Percentiles rank a stretch among this genome's conserved stretches.
Evolutionary conservation across 2,797 vertebrate species (phyloP).

Genomic region (Limnodromus scolopaceus): DNA sequence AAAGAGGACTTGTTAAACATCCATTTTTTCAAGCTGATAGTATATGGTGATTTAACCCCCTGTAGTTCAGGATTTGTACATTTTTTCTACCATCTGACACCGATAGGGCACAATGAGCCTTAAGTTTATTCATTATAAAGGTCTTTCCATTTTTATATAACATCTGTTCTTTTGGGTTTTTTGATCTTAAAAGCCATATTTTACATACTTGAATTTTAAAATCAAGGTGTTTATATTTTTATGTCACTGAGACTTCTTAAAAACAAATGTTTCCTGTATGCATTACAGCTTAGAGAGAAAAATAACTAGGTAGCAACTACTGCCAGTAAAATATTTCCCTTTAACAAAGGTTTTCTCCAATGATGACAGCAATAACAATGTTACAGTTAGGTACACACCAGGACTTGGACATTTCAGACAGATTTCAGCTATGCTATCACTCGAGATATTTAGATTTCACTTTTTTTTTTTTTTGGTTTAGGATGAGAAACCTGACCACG

Average conservation of each 20-base stretch:
- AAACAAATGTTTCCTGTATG: not conserved
- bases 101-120: not conserved
- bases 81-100: not conserved
- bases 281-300: not conserved
- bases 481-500: not conserved
- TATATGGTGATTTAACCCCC: constrained; percentile 27
- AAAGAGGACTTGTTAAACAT: not conserved
- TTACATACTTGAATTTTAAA: not conserved
- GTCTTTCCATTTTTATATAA: not conserved
- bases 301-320: not conserved
- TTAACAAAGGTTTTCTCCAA: not conserved
- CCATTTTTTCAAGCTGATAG: constrained; percentile 29
- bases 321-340: not conserved
- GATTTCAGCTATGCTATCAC: not conserved
- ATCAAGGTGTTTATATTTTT: not conserved
- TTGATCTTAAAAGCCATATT: not conserved
- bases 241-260: not conserved
- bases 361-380: not conserved
- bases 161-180: not conserved
- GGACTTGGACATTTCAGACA: not conserved
- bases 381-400: not conserved
- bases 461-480: not conserved
- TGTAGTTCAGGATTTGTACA: not conserved
- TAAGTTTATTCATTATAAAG: not conserved
- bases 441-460: not conserved